Conservation (phyloP, 2,888 invertebrate species). For the Exocentrus adspersus region DNA sequence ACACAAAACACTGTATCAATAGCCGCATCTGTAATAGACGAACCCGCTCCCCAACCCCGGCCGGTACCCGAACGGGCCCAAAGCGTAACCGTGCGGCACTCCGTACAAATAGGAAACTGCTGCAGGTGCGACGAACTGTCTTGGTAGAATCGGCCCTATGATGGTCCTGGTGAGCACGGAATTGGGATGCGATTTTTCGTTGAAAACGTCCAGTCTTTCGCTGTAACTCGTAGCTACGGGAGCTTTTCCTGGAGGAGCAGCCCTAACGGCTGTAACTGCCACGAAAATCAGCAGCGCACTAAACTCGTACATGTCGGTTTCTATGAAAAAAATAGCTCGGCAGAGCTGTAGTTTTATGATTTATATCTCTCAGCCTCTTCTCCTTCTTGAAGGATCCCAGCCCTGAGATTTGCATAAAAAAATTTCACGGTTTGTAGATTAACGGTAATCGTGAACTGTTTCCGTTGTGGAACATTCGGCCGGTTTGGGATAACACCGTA, state of each 20-base stretch:
- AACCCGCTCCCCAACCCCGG: not conserved
- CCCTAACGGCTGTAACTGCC: not conserved
- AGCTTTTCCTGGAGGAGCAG: not conserved
- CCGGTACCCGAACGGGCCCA: not conserved
- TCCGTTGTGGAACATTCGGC: not conserved
- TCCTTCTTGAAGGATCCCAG: not conserved
- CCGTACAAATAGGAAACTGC: not conserved
- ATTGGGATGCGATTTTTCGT: not conserved
- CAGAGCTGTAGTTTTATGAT: not conserved
- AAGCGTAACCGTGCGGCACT: not conserved
- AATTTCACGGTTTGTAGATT: conserved; percentile 8
- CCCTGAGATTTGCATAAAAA: not conserved
- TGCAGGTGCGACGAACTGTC: not conserved
- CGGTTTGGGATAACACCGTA: not conserved
- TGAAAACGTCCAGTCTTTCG: not conserved
- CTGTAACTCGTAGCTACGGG: not conserved
- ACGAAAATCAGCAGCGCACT: not conserved
- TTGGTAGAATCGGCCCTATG: not conserved
- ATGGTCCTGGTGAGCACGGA: not conserved
- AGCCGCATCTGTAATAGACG: not conserved
- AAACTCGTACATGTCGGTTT: not conserved
- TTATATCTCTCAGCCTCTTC: not conserved
- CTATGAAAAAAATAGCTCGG: not conserved
- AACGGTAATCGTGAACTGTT: conserved; percentile 3
- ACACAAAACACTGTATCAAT: not conserved